These are phyloP conservation scores for Phasia obesa DNA, from an alignment of 2,888 invertebrate genomes.

Conservation along the genomic window DNA sequence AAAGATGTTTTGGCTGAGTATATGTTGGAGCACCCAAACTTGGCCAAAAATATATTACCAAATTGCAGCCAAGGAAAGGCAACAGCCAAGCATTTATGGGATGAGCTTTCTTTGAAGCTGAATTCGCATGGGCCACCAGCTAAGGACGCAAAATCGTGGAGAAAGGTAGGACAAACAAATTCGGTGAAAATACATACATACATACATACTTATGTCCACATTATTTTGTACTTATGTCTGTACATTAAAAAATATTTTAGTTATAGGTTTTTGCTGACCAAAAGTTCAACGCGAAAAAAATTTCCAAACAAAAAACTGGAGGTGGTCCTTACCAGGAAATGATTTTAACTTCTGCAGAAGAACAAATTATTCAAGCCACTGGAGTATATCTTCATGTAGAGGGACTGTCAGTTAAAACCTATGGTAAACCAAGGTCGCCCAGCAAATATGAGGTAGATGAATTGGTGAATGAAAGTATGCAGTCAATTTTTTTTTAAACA, in stretches of 20 bases:
- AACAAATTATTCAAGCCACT: constrained; percentile 27
- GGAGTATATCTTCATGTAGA: constrained; percentile 11
- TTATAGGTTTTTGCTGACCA: no score
- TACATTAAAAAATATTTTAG: not conserved
- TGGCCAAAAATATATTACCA: no score
- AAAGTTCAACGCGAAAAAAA: constrained; percentile 22
- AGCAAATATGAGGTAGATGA: no score
- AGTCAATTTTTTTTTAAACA: no score
- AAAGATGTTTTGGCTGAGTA: no score
- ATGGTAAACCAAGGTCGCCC: constrained; percentile 4
- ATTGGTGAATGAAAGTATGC: no score
- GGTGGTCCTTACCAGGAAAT: constrained; percentile 29
- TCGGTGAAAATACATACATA: not conserved
- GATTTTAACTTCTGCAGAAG: constrained; percentile 25
- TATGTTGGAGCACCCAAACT: no score
- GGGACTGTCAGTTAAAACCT: constrained; percentile 22
- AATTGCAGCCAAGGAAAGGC: no score
- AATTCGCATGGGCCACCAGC: constrained; percentile 13
- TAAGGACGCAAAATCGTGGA: constrained; percentile 4
- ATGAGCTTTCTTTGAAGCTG: not conserved
- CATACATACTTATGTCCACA: not conserved
- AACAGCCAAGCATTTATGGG: no score
- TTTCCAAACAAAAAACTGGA: constrained; percentile 19
- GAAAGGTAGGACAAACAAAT: not conserved
- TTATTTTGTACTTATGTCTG: no score